Conservation (phyloP, 2,797 vertebrate genomes). For the Premnoplex brunnescens region DNA sequence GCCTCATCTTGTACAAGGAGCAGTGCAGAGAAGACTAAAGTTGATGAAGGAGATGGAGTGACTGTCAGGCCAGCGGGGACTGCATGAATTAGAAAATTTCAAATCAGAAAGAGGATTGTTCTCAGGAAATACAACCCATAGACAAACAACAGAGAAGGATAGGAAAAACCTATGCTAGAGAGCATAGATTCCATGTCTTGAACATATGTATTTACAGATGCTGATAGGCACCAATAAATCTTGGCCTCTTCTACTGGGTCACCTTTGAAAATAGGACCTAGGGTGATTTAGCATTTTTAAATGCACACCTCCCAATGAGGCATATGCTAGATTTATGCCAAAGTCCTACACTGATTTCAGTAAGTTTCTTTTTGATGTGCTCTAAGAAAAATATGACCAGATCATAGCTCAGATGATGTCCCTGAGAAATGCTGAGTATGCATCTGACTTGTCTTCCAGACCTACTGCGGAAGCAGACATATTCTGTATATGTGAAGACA, state of each 20-base stretch:
- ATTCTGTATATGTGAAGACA: background rate
- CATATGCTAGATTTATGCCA: background rate
- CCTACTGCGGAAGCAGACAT: background rate
- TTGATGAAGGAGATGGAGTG: background rate
- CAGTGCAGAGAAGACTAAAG: background rate
- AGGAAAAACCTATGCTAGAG: background rate
- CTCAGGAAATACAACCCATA: background rate
- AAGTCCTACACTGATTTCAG: background rate
- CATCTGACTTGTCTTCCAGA: background rate
- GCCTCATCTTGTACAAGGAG: background rate
- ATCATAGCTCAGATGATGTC: background rate
- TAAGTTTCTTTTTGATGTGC: background rate
- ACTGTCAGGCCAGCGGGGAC: background rate
- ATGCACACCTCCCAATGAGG: background rate
- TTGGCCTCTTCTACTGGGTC: background rate
- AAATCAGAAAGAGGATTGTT: background rate
- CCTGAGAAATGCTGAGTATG: accelerated
- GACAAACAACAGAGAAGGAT: background rate
- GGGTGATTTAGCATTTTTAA: background rate
- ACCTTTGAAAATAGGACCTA: background rate
- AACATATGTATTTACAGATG: background rate
- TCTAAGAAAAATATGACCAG: background rate
- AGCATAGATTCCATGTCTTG: background rate
- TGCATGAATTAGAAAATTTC: background rate
- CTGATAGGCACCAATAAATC: background rate